Conservation (phyloP, 1,140 invertebrate genomes). For the Heliconius nattereri region DNA sequence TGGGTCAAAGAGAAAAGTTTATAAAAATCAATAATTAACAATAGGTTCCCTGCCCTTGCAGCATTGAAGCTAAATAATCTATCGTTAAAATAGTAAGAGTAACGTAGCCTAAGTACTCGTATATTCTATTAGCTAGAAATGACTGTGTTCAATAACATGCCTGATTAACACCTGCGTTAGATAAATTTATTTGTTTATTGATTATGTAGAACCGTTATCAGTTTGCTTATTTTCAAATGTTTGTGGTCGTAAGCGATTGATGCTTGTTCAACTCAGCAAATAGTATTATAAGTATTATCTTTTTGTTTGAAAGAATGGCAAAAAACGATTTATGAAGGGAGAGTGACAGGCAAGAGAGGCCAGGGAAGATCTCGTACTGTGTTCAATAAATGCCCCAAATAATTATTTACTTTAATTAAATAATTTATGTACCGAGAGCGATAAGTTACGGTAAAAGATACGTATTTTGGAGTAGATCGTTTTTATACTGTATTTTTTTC, state of each 20-base stretch:
- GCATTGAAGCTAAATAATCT: background rate
- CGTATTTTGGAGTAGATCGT: too few species aligned
- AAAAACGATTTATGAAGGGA: too few species aligned
- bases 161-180: background rate
- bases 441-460: too few species aligned
- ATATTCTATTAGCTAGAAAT: background rate
- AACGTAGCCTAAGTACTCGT: background rate
- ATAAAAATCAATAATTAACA: background rate
- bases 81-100: background rate
- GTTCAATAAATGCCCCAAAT: too few species aligned
- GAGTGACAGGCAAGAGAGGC: too few species aligned
- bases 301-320: background rate
- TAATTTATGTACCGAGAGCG: too few species aligned
- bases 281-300: background rate
- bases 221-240: background rate
- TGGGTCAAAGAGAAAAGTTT: too few species aligned
- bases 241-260: background rate
- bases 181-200: background rate
- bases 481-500: too few species aligned
- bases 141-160: background rate
- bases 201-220: slow-evolving; percentile 2
- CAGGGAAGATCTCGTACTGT: too few species aligned
- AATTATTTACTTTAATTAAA: too few species aligned
- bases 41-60: background rate
- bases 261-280: background rate